A percentile compares a stretch with the other conserved stretches of the same genome.
Evolutionary conservation across 2,797 vertebrate species (phyloP).

Genomic region (Petrocephalus schoutedeni): DNA sequence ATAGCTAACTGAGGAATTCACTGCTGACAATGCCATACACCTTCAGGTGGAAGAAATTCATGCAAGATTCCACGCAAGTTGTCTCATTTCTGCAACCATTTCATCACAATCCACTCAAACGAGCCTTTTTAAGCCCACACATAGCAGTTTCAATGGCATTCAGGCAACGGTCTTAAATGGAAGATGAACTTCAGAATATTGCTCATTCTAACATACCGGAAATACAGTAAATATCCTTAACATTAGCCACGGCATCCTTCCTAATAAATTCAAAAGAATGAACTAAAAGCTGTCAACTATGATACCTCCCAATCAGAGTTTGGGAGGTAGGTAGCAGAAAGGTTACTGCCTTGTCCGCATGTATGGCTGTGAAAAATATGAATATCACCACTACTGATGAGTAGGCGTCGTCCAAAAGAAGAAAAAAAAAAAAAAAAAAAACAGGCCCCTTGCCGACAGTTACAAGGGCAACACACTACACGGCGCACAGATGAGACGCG

Average conservation of each 20-base stretch:
- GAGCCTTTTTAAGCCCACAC: neutral
- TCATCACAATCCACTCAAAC: neutral
- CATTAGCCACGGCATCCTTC: neutral
- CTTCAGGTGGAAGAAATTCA: neutral
- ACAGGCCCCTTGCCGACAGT: neutral
- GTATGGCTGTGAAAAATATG: neutral
- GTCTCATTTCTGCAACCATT: neutral
- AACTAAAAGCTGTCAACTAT: neutral
- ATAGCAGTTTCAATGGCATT: neutral
- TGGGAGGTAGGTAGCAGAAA: neutral
- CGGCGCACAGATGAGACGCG: neutral
- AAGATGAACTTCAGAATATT: neutral
- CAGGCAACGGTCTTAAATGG: neutral
- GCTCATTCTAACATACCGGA: neutral
- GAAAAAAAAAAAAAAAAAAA: neutral
- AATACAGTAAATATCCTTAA: neutral
- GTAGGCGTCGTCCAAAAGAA: neutral
- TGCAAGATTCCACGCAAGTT: neutral
- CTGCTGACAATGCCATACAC: neutral
- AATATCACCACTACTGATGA: neutral
- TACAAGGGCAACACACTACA: neutral
- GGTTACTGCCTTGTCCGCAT: neutral
- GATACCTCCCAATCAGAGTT: neutral
- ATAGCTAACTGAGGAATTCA: neutral
- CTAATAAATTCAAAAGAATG: neutral